Evolutionary conservation across 2,888 invertebrate species (phyloP).

Genomic region (Drosophila prostipennis): DNA sequence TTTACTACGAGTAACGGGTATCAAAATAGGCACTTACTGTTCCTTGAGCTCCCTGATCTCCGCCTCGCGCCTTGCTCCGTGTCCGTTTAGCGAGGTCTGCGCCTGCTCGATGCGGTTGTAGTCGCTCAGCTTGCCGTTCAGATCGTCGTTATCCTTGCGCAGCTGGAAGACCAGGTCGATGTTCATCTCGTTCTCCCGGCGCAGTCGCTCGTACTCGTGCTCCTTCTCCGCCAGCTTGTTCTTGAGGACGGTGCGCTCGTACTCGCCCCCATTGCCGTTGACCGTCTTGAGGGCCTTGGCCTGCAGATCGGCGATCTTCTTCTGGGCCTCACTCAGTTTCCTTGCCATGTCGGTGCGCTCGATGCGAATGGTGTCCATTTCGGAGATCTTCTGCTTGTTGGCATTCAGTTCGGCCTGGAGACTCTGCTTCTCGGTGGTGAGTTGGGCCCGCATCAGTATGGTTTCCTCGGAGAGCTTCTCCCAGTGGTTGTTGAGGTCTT

Average conservation of each 20-base stretch:
- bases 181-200: conserved; percentile 88
- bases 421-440: conserved; percentile 92
- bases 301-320: conserved; percentile 80
- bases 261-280: conserved; percentile 83
- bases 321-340: conserved; percentile 79
- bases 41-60: conserved; percentile 90
- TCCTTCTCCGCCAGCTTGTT: conserved; percentile 90
- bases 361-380: conserved; percentile 77
- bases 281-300: conserved; percentile 72
- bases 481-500: conserved; percentile 92
- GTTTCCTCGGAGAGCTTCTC: conserved; percentile 94
- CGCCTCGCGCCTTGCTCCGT: conserved; percentile 90
- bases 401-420: conserved; percentile 86
- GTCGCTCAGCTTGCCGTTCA: conserved; percentile 92
- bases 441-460: conserved; percentile 91
- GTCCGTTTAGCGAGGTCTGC: conserved; percentile 91
- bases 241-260: conserved; percentile 89
- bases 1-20: too few relatives aligned
- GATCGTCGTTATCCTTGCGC: conserved; percentile 91
- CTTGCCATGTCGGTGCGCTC: conserved; percentile 82
- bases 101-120: conserved; percentile 93
- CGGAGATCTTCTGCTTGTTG: conserved; percentile 75
- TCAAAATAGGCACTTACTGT: conserved; percentile 84
- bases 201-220: conserved; percentile 89
- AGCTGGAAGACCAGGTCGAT: conserved; percentile 90